Conservation (phyloP, 2,888 invertebrate genomes). For the Allacma fusca region DNA sequence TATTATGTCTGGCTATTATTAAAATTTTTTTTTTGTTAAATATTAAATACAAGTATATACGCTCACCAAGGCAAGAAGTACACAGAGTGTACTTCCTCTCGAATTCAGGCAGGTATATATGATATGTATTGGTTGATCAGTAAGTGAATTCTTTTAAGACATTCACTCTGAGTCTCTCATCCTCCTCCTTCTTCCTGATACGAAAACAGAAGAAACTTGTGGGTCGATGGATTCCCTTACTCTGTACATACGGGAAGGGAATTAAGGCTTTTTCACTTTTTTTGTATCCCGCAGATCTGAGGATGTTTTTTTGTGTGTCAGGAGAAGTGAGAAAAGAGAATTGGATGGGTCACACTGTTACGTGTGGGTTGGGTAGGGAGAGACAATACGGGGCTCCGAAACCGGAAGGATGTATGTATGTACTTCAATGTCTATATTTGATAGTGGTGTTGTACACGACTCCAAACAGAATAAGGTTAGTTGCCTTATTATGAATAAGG, state of each 20-base stretch:
- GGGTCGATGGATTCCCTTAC: background rate
- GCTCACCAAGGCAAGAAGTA: constrained; percentile 49
- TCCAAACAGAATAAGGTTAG: background rate
- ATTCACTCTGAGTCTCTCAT: constrained; percentile 20
- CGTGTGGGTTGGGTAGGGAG: background rate
- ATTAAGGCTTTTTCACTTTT: constrained; percentile 8
- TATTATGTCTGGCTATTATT: constrained; percentile 8
- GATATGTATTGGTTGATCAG: constrained; percentile 49
- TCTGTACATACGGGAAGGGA: background rate
- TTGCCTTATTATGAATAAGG: constrained; percentile 1
- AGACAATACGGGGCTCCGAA: background rate
- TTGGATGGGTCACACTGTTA: background rate
- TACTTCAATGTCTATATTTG: background rate
- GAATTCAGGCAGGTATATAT: constrained; percentile 51
- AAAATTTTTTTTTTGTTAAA: background rate
- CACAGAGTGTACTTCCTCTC: constrained; percentile 43
- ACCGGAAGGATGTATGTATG: constrained; percentile 12
- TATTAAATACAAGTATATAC: constrained; percentile 20
- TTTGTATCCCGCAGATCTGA: background rate
- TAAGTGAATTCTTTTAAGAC: constrained; percentile 22
- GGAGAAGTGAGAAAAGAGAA: background rate
- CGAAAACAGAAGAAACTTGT: background rate
- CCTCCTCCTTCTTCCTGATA: background rate
- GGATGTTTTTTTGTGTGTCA: background rate
- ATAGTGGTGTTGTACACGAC: background rate